Evolutionary conservation across 1,140 invertebrate species (phyloP).

Genomic region (Drosophila sulfurigaster): DNA sequence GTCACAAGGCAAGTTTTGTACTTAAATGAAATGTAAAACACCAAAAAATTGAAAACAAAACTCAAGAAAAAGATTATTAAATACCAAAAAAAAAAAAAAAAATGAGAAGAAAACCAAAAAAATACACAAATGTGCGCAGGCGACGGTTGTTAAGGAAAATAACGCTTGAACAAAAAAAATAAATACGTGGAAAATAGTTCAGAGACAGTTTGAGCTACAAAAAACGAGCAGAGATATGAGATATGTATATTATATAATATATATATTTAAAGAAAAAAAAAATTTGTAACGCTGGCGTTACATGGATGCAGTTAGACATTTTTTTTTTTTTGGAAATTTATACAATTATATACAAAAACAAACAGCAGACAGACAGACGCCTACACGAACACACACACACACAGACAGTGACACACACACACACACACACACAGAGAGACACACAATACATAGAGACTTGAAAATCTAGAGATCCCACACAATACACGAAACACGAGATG

Average conservation of each 20-base stretch:
- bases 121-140: conserved; percentile 57
- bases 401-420: conserved; percentile 7
- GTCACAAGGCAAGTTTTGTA: conserved; percentile 60
- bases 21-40: conserved; percentile 71
- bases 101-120: conserved; percentile 23
- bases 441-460: conserved; percentile 13
- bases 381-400: not conserved
- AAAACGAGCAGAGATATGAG: conserved; percentile 34
- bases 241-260: conserved; percentile 45
- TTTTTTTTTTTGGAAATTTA: conserved; percentile 50
- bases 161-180: conserved; percentile 22
- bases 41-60: conserved; percentile 56
- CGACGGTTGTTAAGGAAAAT: conserved; percentile 66
- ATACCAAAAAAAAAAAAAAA: conserved; percentile 8
- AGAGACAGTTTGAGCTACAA: conserved; percentile 16
- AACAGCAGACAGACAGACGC: conserved; percentile 25
- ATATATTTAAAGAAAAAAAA: conserved; percentile 16
- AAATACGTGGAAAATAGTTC: conserved; percentile 19
- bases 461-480: conserved; percentile 24
- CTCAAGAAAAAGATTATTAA: conserved; percentile 11
- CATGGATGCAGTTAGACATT: conserved; percentile 49
- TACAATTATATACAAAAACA: conserved; percentile 51
- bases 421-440: conserved; percentile 10
- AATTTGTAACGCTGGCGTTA: conserved; percentile 56
- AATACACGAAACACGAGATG: conserved; percentile 25